Conservation (phyloP, 2,113 vertebrate species). For the Salvelinus sp. region DNA sequence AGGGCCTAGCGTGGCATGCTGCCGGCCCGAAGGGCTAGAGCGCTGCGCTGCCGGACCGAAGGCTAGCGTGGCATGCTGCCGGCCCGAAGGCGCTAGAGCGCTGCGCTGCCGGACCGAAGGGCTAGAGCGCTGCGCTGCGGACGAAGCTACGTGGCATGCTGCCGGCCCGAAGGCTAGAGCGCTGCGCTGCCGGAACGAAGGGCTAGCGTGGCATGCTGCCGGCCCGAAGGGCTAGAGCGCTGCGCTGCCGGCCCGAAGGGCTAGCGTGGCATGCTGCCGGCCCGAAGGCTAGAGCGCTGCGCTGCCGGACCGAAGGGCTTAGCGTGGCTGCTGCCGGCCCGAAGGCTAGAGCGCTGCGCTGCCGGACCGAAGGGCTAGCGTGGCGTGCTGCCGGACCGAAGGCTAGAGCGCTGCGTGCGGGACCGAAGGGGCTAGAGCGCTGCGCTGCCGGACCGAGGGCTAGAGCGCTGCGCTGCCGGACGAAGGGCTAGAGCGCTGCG, state of each 20-base stretch:
- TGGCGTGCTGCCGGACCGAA: too few species aligned
- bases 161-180: neutral
- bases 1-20: too few species aligned
- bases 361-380: too few species aligned
- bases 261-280: neutral
- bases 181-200: neutral
- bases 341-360: neutral
- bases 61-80: too few species aligned
- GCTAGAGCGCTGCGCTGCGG: too few species aligned
- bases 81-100: neutral
- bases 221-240: neutral
- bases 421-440: too few species aligned
- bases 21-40: neutral
- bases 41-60: neutral
- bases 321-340: neutral
- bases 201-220: too few species aligned
- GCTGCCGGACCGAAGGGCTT: neutral
- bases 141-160: too few species aligned
- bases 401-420: too few species aligned
- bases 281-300: neutral
- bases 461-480: neutral
- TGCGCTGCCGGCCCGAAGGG: neutral
- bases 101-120: too few species aligned
- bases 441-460: neutral
- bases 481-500: neutral